phyloP scores from a whole-genome alignment of 2,888 invertebrate genomes.

The Trichopoda pennipes region DNA sequence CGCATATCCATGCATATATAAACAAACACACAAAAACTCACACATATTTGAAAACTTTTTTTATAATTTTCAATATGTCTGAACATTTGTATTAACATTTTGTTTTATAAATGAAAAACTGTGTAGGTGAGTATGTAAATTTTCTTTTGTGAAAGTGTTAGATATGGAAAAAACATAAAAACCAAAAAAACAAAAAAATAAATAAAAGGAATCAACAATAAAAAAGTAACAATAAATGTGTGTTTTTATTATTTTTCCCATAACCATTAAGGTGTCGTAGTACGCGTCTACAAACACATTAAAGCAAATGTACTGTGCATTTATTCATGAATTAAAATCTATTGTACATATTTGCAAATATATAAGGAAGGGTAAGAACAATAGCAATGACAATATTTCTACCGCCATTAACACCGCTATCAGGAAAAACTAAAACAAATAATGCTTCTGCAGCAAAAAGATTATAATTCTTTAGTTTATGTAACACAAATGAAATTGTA shows the following conservation, averaged over 20 bases:
- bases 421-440: not conserved
- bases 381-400: constrained; percentile 38
- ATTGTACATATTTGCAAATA: constrained; percentile 18
- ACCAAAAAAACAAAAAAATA: no score
- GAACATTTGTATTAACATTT: not conserved
- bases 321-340: not conserved
- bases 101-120: not conserved
- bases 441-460: no score
- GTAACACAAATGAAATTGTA: constrained; percentile 6
- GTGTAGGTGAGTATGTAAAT: not conserved
- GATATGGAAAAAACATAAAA: not conserved
- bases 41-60: not conserved
- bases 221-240: constrained; percentile 9
- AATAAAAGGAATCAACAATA: not conserved
- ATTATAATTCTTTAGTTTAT: not conserved
- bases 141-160: constrained; percentile 8
- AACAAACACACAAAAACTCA: not conserved
- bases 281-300: not conserved
- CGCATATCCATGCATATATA: constrained; percentile 2
- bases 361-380: constrained; percentile 27
- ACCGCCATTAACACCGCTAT: constrained; percentile 7
- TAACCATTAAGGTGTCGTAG: not conserved
- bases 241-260: constrained; percentile 21
- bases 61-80: constrained; percentile 8
- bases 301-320: not conserved